These are phyloP conservation scores for Micronycteris hirsuta DNA, from an alignment of 2,113 vertebrate species.

Conservation along the genomic window DNA sequence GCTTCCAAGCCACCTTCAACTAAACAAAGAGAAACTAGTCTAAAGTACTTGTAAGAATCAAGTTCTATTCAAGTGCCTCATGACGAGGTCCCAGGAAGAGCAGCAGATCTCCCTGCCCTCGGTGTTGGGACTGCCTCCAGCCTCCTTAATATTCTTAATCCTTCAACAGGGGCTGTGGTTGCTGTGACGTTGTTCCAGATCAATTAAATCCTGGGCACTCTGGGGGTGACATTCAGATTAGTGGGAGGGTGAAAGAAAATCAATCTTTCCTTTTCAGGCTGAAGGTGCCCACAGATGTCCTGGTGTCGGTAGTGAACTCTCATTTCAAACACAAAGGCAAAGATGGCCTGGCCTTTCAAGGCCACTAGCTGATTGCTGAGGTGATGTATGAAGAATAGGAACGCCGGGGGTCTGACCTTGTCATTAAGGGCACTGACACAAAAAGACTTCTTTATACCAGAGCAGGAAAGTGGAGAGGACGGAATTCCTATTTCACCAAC, in stretches of 20 bases:
- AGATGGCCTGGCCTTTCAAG: constrained; percentile 48
- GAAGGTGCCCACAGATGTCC: constrained; percentile 33
- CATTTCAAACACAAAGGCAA: constrained; percentile 61
- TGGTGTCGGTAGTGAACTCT: constrained; percentile 4
- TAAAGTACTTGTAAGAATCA: neutral
- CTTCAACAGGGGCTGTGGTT: neutral
- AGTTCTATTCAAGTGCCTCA: neutral
- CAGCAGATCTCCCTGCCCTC: neutral
- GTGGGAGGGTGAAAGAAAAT: constrained; percentile 47
- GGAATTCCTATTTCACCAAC: constrained; percentile 66
- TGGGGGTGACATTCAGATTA: constrained; percentile 59
- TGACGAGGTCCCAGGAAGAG: neutral
- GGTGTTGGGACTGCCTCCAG: neutral
- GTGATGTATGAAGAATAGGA: constrained; percentile 28
- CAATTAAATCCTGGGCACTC: constrained; percentile 63
- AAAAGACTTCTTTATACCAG: constrained; percentile 56
- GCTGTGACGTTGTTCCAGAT: constrained; percentile 38
- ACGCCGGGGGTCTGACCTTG: constrained; percentile 38
- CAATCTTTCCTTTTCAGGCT: constrained; percentile 6
- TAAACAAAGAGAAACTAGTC: neutral
- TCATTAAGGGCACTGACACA: constrained; percentile 22
- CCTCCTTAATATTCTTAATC: constrained; percentile 27
- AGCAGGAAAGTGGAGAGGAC: constrained; percentile 34
- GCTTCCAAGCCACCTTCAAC: constrained; percentile 12
- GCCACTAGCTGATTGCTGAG: constrained; percentile 47